Evolutionary conservation across 2,113 vertebrate genomes (phyloP), one percentile per base, ranked within the genome.

Genomic region (Sisor rabdophorus): DNA sequence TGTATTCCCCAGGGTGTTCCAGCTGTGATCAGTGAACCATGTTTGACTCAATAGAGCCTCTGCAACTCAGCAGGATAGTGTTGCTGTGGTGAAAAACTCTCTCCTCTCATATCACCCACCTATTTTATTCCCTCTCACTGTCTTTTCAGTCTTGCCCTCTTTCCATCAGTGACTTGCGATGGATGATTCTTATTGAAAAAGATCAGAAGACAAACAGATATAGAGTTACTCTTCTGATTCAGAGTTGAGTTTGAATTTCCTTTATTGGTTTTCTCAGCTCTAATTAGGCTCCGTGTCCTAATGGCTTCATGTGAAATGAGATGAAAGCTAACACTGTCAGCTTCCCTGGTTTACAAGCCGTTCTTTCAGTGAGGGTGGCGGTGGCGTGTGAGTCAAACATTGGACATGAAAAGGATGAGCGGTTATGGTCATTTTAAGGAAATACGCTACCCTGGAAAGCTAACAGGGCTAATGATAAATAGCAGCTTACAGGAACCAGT

Each of bases 341-440:
- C 76, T 32, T 85, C 81, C n/a, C 82, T 79, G 44, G 67, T 75
- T 86, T 83, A 81, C 83, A n/a, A 71, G 69, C 47, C 81, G 47
- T 47, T 73, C 71, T 73, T 71, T 68, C 61, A 68, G 26, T 6
- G 28, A 77, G 30, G 67, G 65, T 59, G 73, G 22, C 59, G 58
- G 60, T 47, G 74, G 32, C 24, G 71, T 76, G 81, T 72, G 74
- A 76, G 77, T 24, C 20, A 69, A 78, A 50, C 75, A 65, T 70
- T 70, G 58, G 77, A 82, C 64, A 63, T 69, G 30, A 71, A 63
- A 64, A 60, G 12, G 58, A 53, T 13, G 60, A 67, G 60, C 55
- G 15, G 60, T 40, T 47, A 65, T 22, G 59, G 63, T 50, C 64
- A 56, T 69, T 56, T 10, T 59, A 22, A 30, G 59, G 54, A 40